Percentiles rank a stretch among this genome's conserved stretches.
Evolutionary conservation across 2,113 vertebrate species (phyloP).

Genomic region (Macquaria australasica): DNA sequence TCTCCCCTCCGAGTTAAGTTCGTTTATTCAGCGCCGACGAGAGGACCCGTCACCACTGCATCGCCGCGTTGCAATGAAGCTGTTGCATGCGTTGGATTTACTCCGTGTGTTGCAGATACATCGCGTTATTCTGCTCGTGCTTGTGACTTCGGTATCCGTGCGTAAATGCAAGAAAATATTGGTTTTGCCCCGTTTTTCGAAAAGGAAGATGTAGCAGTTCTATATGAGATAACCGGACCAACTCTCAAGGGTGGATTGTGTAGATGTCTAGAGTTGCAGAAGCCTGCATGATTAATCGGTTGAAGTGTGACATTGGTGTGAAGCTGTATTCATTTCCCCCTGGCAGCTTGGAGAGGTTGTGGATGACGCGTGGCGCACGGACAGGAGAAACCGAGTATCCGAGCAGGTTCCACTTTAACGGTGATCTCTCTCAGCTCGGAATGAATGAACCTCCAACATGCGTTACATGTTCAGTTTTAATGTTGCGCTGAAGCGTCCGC

Average conservation of each 20-base stretch:
- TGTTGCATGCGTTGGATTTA: background rate
- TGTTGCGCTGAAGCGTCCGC: background rate
- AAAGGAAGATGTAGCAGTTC: background rate
- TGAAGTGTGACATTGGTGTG: background rate
- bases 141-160: background rate
- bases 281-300: background rate
- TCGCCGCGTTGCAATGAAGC: background rate
- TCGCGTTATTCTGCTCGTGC: background rate
- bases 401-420: background rate
- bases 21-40: background rate
- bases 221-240: background rate
- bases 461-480: background rate
- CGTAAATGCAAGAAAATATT: background rate
- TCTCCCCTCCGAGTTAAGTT: constrained; percentile 17
- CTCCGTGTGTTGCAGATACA: background rate
- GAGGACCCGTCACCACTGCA: background rate
- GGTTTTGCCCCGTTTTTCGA: background rate
- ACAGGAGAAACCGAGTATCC: background rate
- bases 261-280: background rate
- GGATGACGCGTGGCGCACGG: constrained; percentile 40
- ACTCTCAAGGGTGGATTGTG: background rate
- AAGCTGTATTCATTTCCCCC: background rate
- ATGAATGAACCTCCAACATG: background rate
- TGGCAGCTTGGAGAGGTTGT: constrained; percentile 37
- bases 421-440: background rate